Evolutionary conservation across 2,797 vertebrate genomes (phyloP).

Genomic region (Miichthys miiuy): DNA sequence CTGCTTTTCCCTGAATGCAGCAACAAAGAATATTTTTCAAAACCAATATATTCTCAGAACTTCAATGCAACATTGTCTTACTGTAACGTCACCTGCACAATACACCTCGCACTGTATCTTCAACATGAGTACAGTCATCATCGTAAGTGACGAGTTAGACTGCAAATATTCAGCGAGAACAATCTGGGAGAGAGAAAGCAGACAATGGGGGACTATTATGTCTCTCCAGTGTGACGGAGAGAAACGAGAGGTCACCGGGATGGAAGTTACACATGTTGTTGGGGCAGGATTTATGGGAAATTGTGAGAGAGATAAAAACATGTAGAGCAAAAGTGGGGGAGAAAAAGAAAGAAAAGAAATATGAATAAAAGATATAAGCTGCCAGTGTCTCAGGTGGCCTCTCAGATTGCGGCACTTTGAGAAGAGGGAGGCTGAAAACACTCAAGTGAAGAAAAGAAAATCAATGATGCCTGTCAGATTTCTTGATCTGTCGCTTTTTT

Average conservation of each 20-base stretch:
- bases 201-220: not conserved
- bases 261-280: slow-evolving; percentile 16
- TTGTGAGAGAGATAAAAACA: slow-evolving; percentile 10
- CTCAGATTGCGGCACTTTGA: slow-evolving; percentile 73
- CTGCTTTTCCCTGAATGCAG: not conserved
- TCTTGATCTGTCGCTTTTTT: slow-evolving; percentile 53
- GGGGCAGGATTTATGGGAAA: slow-evolving; percentile 34
- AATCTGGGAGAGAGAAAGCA: not conserved
- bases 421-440: slow-evolving; percentile 67
- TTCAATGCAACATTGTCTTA: not conserved
- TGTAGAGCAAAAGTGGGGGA: not conserved
- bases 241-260: slow-evolving; percentile 6
- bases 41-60: not conserved
- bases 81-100: not conserved
- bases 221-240: slow-evolving; percentile 5
- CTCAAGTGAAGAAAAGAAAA: slow-evolving; percentile 52
- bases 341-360: slow-evolving; percentile 28
- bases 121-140: not conserved
- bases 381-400: slow-evolving; percentile 73
- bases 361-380: slow-evolving; percentile 33
- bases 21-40: slow-evolving; percentile 3
- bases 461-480: slow-evolving; percentile 62
- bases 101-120: not conserved
- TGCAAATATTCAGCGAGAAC: slow-evolving; percentile 1
- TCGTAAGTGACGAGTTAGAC: not conserved